These are phyloP conservation scores for Arge pagana DNA, from an alignment of 2,888 invertebrate species.

Conservation along the genomic window DNA sequence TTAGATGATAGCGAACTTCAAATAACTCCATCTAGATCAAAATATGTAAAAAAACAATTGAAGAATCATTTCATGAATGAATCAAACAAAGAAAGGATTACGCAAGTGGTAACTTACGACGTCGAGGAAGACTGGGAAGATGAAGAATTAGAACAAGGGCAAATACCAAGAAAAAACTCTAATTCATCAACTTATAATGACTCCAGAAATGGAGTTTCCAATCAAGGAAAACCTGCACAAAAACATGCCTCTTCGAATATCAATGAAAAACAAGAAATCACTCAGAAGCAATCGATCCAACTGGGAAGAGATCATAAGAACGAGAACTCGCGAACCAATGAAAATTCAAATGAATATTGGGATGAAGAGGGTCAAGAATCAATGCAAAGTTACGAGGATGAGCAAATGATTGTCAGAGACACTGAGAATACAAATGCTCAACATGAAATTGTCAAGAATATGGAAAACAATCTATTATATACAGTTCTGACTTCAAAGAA, in stretches of 20 bases:
- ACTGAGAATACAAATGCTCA: constrained; percentile 33
- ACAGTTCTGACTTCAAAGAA: constrained; percentile 54
- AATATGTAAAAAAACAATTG: constrained; percentile 3
- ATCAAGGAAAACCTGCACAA: background rate
- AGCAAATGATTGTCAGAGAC: constrained; percentile 22
- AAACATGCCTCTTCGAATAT: constrained; percentile 4
- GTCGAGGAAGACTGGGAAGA: constrained; percentile 54
- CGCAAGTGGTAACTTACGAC: constrained; percentile 46
- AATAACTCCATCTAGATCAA: constrained; percentile 22
- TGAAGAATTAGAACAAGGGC: constrained; percentile 42
- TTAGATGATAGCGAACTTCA: constrained; percentile 5
- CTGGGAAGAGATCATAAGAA: too few relatives aligned
- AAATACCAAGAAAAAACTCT: background rate
- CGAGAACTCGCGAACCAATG: too few relatives aligned
- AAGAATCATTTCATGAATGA: constrained; percentile 11
- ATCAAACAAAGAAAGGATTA: constrained; percentile 27
- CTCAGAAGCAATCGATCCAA: too few relatives aligned
- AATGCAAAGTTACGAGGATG: constrained; percentile 9
- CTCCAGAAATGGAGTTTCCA: background rate
- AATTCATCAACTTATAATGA: background rate
- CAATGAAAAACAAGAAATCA: too few relatives aligned
- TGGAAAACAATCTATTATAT: constrained; percentile 53
- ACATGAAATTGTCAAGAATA: constrained; percentile 50
- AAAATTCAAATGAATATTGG: constrained; percentile 14
- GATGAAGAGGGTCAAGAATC: constrained; percentile 7